Conservation (phyloP, 2,888 invertebrate species). For the Conomelus anceps region DNA sequence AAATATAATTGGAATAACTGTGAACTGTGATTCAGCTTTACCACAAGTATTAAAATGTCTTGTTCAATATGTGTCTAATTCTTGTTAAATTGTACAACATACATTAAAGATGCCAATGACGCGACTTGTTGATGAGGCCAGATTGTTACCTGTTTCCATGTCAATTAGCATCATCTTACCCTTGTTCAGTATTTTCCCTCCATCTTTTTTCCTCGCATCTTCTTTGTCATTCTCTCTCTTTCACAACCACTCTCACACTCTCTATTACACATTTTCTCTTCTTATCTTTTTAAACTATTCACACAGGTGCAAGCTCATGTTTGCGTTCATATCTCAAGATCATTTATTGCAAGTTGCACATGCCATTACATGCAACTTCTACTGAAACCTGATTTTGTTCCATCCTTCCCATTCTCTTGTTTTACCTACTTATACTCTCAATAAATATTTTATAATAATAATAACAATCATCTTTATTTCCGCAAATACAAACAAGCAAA, state of each 20-base stretch:
- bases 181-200: background rate
- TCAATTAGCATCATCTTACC: background rate
- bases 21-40: background rate
- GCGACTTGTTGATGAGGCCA: background rate
- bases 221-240: background rate
- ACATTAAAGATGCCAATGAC: background rate
- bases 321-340: background rate
- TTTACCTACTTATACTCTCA: too few species aligned
- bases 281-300: background rate
- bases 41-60: background rate
- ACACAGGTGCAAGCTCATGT: background rate
- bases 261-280: too few species aligned
- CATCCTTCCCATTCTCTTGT: background rate
- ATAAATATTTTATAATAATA: too few species aligned
- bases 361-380: background rate
- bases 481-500: too few species aligned
- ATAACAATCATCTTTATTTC: too few species aligned
- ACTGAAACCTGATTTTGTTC: background rate
- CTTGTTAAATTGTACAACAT: background rate
- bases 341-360: background rate
- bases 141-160: background rate
- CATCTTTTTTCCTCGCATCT: background rate
- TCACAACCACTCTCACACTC: background rate
- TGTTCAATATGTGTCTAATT: background rate
- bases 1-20: background rate